Percentiles rank a stretch among this genome's conserved stretches.
Evolutionary conservation across 2,888 invertebrate genomes (phyloP).

Genomic region (Mythimna loreyi): DNA sequence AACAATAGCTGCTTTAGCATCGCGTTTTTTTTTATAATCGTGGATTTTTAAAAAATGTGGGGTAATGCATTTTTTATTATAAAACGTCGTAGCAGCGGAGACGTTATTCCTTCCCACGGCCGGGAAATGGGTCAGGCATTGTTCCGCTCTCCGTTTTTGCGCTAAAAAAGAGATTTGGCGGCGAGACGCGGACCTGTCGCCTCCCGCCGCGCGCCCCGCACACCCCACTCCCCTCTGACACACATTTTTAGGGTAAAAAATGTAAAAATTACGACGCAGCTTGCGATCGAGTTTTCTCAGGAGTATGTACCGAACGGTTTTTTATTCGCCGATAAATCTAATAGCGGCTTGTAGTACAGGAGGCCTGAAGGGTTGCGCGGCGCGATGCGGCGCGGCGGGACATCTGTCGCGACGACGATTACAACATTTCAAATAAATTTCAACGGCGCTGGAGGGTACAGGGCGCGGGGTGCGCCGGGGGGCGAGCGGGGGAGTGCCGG

Average conservation of each 20-base stretch:
- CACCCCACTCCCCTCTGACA: slow-evolving; percentile 82
- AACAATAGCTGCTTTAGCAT: slow-evolving; percentile 82
- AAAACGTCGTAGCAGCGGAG: slow-evolving; percentile 80
- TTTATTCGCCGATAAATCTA: slow-evolving; percentile 81
- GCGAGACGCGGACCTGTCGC: slow-evolving; percentile 80
- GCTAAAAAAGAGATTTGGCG: slow-evolving; percentile 88
- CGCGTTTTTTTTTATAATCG: slow-evolving; percentile 82
- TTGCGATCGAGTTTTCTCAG: slow-evolving; percentile 87
- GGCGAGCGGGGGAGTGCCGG: slow-evolving; percentile 55
- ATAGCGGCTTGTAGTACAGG: slow-evolving; percentile 83
- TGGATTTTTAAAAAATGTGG: slow-evolving; percentile 86
- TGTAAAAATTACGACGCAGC: slow-evolving; percentile 87
- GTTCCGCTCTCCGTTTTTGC: slow-evolving; percentile 87
- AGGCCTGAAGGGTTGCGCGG: slow-evolving; percentile 77
- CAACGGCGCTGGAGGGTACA: slow-evolving; percentile 61
- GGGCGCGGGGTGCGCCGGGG: slow-evolving; percentile 49
- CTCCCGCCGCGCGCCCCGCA: slow-evolving; percentile 71
- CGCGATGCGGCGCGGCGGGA: slow-evolving; percentile 58
- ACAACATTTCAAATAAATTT: slow-evolving; percentile 78
- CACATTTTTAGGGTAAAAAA: slow-evolving; percentile 88
- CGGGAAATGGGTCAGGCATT: slow-evolving; percentile 90
- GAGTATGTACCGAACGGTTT: slow-evolving; percentile 70
- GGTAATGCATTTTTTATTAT: slow-evolving; percentile 90
- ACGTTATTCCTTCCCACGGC: slow-evolving; percentile 91
- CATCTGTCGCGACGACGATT: slow-evolving; percentile 79